A percentile compares a stretch with the other conserved stretches of the same genome.
Evolutionary conservation across 2,797 vertebrate species (phyloP).

Genomic region (Tragelaphus eurycerus): DNA sequence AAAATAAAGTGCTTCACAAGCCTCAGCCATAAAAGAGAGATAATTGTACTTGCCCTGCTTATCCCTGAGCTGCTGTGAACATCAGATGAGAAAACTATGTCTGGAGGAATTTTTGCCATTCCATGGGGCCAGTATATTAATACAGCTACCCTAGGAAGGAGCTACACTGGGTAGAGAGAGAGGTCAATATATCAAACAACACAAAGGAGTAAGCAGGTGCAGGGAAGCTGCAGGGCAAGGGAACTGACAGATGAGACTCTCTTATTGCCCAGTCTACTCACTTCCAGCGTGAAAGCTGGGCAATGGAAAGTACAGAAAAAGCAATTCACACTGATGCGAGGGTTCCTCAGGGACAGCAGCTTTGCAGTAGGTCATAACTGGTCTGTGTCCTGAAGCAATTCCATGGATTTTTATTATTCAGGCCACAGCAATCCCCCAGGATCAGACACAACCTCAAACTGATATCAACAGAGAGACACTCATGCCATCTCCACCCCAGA

Average conservation of each 20-base stretch:
- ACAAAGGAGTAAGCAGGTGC: background rate
- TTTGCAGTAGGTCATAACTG: background rate
- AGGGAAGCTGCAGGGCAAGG: background rate
- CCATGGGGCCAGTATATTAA: background rate
- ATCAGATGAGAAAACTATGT: background rate
- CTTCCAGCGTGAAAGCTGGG: background rate
- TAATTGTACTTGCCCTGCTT: too few species aligned
- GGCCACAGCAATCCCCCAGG: background rate
- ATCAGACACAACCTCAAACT: background rate
- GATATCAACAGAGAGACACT: background rate
- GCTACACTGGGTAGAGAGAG: background rate
- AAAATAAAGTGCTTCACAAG: background rate
- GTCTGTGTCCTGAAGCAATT: background rate
- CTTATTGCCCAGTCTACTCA: background rate
- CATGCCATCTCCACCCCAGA: background rate
- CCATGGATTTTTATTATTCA: slow-evolving; percentile 30
- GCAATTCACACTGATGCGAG: background rate
- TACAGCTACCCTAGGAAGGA: background rate
- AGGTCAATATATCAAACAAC: background rate
- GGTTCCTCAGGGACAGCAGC: background rate
- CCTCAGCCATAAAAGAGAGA: background rate
- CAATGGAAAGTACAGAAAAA: background rate
- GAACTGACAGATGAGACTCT: background rate
- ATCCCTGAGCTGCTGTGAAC: background rate
- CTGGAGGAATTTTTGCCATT: background rate